phyloP scores from a whole-genome alignment of 2,888 invertebrate genomes.

The Julus scanicus region DNA sequence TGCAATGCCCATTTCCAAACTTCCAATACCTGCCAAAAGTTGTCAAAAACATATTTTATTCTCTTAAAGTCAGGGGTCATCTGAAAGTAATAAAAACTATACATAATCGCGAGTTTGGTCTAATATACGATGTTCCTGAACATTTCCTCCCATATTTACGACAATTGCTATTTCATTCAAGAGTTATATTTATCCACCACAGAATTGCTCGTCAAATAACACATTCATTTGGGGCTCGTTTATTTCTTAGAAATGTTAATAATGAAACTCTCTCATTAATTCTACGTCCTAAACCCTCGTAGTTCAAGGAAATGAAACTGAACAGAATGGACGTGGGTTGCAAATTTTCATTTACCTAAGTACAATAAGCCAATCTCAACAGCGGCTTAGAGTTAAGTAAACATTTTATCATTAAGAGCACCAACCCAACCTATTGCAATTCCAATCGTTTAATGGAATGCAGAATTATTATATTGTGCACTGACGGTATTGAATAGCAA shows the following conservation, averaged over 20 bases:
- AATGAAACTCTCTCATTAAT: not conserved
- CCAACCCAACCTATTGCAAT: too few species aligned
- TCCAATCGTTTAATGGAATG: not conserved
- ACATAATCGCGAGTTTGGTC: too few species aligned
- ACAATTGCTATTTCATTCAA: not conserved
- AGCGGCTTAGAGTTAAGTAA: not conserved
- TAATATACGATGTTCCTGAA: too few species aligned
- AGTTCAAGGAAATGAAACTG: not conserved
- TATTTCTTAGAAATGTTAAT: conserved; percentile 17
- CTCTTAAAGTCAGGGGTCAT: too few species aligned
- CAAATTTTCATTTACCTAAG: not conserved
- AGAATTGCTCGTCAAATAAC: not conserved
- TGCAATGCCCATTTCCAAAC: too few species aligned
- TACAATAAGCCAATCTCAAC: not conserved
- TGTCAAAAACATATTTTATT: too few species aligned
- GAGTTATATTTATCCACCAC: not conserved
- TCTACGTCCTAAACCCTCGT: not conserved
- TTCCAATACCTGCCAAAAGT: too few species aligned
- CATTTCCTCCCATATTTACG: not conserved
- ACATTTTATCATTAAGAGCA: not conserved
- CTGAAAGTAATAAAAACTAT: too few species aligned
- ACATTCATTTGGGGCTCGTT: not conserved
- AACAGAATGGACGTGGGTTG: not conserved
- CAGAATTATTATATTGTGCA: not conserved
- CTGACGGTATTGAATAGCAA: not conserved